Percentiles rank a stretch among this genome's conserved stretches.
Conservation (phyloP, 2,888 invertebrate species). For the Mamestra brassicae region DNA sequence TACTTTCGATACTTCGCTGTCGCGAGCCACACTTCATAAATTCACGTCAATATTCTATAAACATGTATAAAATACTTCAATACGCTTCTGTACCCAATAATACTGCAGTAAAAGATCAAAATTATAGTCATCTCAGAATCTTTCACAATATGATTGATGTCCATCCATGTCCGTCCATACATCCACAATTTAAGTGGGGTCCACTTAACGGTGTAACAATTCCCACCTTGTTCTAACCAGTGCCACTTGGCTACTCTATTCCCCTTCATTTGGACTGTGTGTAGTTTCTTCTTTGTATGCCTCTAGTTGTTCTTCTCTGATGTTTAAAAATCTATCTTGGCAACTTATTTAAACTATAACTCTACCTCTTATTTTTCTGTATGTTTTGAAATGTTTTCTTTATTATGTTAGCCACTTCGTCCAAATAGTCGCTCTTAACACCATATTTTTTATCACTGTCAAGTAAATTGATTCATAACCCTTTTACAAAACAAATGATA, state of each 20-base stretch:
- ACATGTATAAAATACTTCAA: not conserved
- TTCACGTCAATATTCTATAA: not conserved
- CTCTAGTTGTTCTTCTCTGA: not conserved
- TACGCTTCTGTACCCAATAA: not conserved
- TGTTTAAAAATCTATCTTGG: not conserved
- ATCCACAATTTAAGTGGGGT: constrained; percentile 30
- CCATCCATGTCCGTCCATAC: not conserved
- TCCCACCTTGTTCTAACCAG: constrained; percentile 32
- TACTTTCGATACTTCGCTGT: constrained; percentile 7
- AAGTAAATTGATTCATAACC: not conserved
- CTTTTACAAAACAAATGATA: not conserved
- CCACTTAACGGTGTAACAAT: constrained; percentile 50
- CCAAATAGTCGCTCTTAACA: not conserved
- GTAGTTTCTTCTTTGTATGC: not conserved
- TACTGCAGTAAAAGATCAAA: constrained; percentile 7
- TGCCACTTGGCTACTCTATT: constrained; percentile 16
- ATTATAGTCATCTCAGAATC: constrained; percentile 7
- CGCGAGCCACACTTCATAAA: not conserved
- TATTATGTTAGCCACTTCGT: not conserved
- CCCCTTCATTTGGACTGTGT: constrained; percentile 10
- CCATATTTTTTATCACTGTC: too few relatives aligned
- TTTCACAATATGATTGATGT: constrained; percentile 36
- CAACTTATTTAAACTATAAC: not conserved
- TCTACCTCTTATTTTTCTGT: not conserved
- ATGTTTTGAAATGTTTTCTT: not conserved